These are phyloP conservation scores for Podocnemis expansa DNA, from an alignment of 2,113 vertebrate species.

Conservation along the genomic window DNA sequence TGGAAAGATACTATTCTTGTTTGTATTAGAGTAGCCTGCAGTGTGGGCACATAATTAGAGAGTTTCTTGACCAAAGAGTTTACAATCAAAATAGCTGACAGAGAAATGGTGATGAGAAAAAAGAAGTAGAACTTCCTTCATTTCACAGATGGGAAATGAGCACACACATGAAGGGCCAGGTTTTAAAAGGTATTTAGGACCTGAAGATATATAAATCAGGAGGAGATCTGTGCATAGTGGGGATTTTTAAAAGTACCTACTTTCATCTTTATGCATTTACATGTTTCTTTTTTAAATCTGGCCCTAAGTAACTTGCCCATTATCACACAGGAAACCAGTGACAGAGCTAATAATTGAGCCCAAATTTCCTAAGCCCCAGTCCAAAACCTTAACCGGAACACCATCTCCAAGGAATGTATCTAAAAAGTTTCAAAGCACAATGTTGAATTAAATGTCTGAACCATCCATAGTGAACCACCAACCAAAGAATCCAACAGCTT, in stretches of 20 bases:
- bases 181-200: background rate
- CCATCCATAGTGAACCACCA: background rate
- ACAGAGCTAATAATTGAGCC: background rate
- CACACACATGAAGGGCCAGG: background rate
- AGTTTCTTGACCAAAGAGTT: background rate
- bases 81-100: background rate
- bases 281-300: background rate
- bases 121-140: background rate
- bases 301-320: background rate
- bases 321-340: no score
- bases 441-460: background rate
- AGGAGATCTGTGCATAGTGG: background rate
- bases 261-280: background rate
- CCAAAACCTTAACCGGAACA: background rate
- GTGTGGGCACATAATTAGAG: background rate
- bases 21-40: background rate
- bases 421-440: background rate
- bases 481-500: background rate
- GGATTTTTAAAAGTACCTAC: background rate
- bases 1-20: background rate
- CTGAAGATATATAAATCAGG: accelerated
- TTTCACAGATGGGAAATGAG: background rate
- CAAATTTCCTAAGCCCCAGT: background rate
- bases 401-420: background rate
- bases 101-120: background rate